phyloP scores from a whole-genome alignment of 92 coral and sea anemone genomes.

The Hydrozoanthus gracilis region DNA sequence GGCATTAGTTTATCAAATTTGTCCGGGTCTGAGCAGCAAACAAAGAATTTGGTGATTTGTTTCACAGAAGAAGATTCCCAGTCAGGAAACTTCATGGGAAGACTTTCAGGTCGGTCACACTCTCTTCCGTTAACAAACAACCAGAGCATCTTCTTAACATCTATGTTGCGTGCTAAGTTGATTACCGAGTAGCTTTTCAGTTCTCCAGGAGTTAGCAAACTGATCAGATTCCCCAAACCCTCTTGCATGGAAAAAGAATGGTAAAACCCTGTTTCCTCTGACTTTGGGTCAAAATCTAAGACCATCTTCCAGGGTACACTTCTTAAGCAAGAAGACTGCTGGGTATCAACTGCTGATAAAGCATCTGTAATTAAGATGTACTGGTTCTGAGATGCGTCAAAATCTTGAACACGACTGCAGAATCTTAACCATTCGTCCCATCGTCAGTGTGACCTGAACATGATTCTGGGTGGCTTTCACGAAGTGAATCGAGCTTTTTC shows the following conservation, averaged over 20 bases:
- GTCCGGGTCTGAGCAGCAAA: conserved; percentile 86
- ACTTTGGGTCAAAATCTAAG: conserved; percentile 81
- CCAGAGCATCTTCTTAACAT: conserved; percentile 80
- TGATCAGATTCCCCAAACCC: conserved; percentile 67
- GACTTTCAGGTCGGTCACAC: conserved; percentile 67
- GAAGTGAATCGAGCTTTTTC: conserved; percentile 37
- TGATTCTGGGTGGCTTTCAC: not conserved
- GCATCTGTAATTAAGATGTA: conserved; percentile 81
- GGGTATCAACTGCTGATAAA: conserved; percentile 55
- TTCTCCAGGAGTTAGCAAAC: conserved; percentile 84
- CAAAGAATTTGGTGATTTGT: conserved; percentile 69
- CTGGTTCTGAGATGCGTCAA: conserved; percentile 72
- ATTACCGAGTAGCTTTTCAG: conserved; percentile 52
- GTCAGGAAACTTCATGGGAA: conserved; percentile 54
- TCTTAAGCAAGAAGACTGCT: conserved; percentile 68
- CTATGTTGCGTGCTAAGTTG: conserved; percentile 74
- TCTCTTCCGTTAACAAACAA: conserved; percentile 86
- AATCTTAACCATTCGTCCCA: conserved; percentile 87
- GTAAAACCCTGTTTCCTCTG: conserved; percentile 86
- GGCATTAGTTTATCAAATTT: conserved; percentile 87
- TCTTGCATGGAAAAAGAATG: conserved; percentile 59
- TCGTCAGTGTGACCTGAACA: conserved; percentile 8
- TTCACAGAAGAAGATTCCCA: conserved; percentile 81
- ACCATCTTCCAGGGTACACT: conserved; percentile 92
- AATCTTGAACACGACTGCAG: conserved; percentile 65